Evolutionary conservation across 2,888 invertebrate species (phyloP).

Genomic region (Hemistola chrysoprasaria): DNA sequence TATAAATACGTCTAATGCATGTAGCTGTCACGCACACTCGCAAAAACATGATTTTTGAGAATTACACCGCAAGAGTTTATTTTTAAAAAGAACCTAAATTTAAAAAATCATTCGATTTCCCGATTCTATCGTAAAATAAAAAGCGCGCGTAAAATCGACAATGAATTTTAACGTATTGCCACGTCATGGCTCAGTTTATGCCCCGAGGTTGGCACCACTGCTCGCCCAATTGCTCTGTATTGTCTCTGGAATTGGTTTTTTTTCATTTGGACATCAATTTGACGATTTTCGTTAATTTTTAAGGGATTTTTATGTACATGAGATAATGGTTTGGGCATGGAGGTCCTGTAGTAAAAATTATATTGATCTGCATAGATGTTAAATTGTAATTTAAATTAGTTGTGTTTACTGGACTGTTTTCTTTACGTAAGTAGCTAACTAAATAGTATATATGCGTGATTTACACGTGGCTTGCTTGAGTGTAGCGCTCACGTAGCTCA

Average conservation of each 20-base stretch:
- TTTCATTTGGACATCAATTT: constrained; percentile 47
- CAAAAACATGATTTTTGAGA: no score
- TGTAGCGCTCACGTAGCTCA: no score
- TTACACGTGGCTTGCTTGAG: no score
- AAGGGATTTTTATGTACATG: neutral
- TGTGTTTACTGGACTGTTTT: no score
- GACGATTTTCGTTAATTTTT: constrained; percentile 31
- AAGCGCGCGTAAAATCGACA: constrained; percentile 31
- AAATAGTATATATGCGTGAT: no score
- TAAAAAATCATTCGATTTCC: constrained; percentile 5
- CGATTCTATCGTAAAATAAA: constrained; percentile 11
- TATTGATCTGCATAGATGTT: no score
- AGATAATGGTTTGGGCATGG: neutral
- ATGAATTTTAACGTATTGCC: constrained; percentile 43
- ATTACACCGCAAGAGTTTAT: no score
- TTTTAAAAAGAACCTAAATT: neutral
- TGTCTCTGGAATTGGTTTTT: constrained; percentile 59
- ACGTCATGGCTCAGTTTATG: no score
- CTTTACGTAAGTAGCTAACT: no score
- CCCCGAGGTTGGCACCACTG: constrained; percentile 33
- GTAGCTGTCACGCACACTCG: no score
- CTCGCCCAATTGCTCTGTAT: constrained; percentile 37
- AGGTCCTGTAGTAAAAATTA: neutral
- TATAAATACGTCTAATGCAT: no score
- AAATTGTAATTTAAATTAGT: no score